Base-by-base conservation (phyloP, 2,113 vertebrate genomes). In the Eptesicus fuscus region DNA sequence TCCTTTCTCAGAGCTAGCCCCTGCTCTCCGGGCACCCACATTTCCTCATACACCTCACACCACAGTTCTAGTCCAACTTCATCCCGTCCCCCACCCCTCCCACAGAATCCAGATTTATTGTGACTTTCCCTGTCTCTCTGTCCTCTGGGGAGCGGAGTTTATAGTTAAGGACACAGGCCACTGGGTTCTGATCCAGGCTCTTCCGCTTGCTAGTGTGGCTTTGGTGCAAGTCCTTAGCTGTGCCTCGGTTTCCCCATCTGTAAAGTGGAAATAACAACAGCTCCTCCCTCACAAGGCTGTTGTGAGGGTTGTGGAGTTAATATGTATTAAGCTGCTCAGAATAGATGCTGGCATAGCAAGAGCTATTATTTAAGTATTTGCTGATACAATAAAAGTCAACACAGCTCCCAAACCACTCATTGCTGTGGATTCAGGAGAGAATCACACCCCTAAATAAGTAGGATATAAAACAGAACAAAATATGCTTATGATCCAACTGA, bases 171-270 rank as follows among this genome's bases (percentile, higher is more conserved):
- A 40, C 49, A 18, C 4, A 8, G 70, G 47, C 22, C 2, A 11
- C 59, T 11, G 4, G 20, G 5, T 13, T 70, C 40, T 0, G 0
- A 8, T 0, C 28, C 9, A 0, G 11, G 23, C 18, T 49, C 35
- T 22, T 37, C 40, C 16, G n/a, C 25, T 13, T 5, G 9, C 61
- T 35, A 7, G 30, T 2, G 7, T 23, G 10, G 56, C 25, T 35
- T 22, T 51, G 7, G 56, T 14, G 35, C 32, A n/a, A 63, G n/a
- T 35, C 0, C 49, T 53, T 37, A 1, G 11, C 63, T 37, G 3
- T 12, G 16, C 23, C 79, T 80, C 47, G 11, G 59, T 49, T 74
- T 83, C 89, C 42, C 61, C 28, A n/a, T 5, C 28, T 56, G 17
- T 17, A 49, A 44, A 69, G n/a, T 37, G 37, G 49, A n/a, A 35